Evolutionary conservation across 2,888 invertebrate species (phyloP).

Genomic region (Neocrepidodera transversa): DNA sequence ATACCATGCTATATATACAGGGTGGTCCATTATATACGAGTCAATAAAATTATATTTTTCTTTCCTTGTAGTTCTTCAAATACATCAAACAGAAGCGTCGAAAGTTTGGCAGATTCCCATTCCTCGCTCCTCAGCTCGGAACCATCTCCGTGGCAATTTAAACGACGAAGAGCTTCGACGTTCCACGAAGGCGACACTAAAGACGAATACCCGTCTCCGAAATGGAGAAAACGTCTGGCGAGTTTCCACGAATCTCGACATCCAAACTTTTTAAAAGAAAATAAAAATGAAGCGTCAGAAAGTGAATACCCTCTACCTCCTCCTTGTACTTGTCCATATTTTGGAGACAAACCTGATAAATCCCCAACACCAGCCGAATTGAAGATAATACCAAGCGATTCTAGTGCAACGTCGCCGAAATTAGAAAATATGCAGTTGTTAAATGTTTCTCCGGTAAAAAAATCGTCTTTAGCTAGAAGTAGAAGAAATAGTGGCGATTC

Average conservation of each 20-base stretch:
- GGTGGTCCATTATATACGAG: too few species aligned
- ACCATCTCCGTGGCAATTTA: slow-evolving; percentile 52
- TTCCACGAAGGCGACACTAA: slow-evolving; percentile 62
- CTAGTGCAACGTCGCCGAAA: slow-evolving; percentile 37
- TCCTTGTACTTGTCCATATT: slow-evolving; percentile 83
- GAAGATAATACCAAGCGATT: slow-evolving; percentile 60
- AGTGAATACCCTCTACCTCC: slow-evolving; percentile 69
- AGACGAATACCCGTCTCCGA: slow-evolving; percentile 57
- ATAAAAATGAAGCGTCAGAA: slow-evolving; percentile 46
- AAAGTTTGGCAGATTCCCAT: slow-evolving; percentile 53
- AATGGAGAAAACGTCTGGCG: slow-evolving; percentile 57
- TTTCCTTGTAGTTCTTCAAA: slow-evolving; percentile 51
- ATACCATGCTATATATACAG: too few species aligned
- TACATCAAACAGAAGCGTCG: slow-evolving; percentile 48
- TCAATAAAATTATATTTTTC: too few species aligned
- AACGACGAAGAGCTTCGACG: slow-evolving; percentile 61
- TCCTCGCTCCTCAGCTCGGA: slow-evolving; percentile 53
- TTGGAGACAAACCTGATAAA: slow-evolving; percentile 70
- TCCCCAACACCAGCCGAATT: slow-evolving; percentile 50
- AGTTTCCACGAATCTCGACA: slow-evolving; percentile 59
- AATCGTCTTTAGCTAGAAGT: slow-evolving; percentile 46
- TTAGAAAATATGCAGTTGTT: slow-evolving; percentile 54
- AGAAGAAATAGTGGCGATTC: slow-evolving; percentile 48
- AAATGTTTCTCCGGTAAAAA: slow-evolving; percentile 60
- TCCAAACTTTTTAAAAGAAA: slow-evolving; percentile 46